Conservation (phyloP, 2,888 invertebrate genomes). For the Dyspetes luteomarginatus region DNA sequence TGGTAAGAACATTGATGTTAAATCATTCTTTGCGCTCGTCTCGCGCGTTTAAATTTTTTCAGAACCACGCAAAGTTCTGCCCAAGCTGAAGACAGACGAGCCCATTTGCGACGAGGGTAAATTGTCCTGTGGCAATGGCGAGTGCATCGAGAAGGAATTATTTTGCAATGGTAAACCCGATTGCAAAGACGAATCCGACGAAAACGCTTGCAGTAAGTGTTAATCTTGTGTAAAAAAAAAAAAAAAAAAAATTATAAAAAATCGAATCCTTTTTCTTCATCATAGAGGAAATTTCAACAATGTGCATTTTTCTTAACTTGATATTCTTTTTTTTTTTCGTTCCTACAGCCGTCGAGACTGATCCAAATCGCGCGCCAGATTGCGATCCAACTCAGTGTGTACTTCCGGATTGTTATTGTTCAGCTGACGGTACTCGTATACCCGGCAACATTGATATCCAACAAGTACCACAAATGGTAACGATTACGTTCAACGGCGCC, state of each 20-base stretch:
- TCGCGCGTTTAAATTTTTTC: constrained; percentile 80
- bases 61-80: constrained; percentile 95
- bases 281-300: neutral
- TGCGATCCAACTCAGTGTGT: constrained; percentile 95
- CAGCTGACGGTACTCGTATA: constrained; percentile 95
- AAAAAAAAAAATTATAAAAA: neutral
- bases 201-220: constrained; percentile 96
- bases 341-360: constrained; percentile 93
- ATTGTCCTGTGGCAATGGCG: constrained; percentile 95
- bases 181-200: constrained; percentile 97
- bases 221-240: constrained; percentile 5
- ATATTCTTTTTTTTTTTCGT: too few relatives aligned
- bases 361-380: constrained; percentile 96
- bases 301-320: constrained; percentile 68
- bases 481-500: constrained; percentile 96
- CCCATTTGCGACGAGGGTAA: constrained; percentile 96
- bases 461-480: constrained; percentile 97
- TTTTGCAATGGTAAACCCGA: constrained; percentile 97
- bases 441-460: constrained; percentile 92
- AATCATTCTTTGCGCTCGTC: constrained; percentile 51
- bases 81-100: constrained; percentile 96
- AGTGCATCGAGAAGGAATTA: constrained; percentile 95
- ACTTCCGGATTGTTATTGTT: constrained; percentile 96
- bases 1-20: constrained; percentile 26
- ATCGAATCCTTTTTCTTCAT: neutral